Evolutionary conservation across 2,888 invertebrate genomes (phyloP).

Genomic region (Ophonus ardosiacus): DNA sequence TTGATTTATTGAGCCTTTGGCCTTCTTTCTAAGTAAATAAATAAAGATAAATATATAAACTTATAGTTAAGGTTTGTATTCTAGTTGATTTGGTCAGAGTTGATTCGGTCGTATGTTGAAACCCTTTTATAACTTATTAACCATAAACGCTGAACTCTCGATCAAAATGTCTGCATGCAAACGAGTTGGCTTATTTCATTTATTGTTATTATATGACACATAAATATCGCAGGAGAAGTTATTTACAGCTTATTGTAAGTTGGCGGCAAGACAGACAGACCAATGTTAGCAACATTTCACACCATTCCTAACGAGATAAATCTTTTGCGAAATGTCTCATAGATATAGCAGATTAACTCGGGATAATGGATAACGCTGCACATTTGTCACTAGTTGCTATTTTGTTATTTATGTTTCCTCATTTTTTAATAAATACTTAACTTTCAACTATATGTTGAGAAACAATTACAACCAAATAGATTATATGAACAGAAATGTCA

Average conservation of each 20-base stretch:
- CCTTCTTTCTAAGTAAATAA: no score
- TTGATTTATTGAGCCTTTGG: no score
- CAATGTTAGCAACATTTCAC: slow-evolving; percentile 21
- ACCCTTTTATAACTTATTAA: slow-evolving; percentile 45
- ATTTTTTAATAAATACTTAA: not conserved
- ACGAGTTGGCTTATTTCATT: slow-evolving; percentile 52
- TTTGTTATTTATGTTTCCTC: not conserved
- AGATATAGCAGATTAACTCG: slow-evolving; percentile 1
- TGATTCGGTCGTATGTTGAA: slow-evolving; percentile 27
- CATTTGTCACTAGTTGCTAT: not conserved
- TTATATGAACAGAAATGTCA: no score
- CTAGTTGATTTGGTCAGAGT: not conserved
- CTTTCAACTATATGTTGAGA: not conserved
- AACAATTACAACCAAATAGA: not conserved
- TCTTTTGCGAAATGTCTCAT: not conserved
- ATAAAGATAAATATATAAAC: no score
- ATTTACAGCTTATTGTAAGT: slow-evolving; percentile 36
- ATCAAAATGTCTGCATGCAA: slow-evolving; percentile 53
- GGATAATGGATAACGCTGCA: not conserved
- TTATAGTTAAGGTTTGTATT: not conserved
- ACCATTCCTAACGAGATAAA: slow-evolving; percentile 31
- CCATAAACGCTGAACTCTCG: slow-evolving; percentile 37
- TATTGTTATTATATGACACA: slow-evolving; percentile 41
- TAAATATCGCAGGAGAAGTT: slow-evolving; percentile 34
- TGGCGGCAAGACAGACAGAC: not conserved